Evolutionary conservation across 1,140 invertebrate genomes (phyloP).

Genomic region (Pogonomyrmex californicus): DNA sequence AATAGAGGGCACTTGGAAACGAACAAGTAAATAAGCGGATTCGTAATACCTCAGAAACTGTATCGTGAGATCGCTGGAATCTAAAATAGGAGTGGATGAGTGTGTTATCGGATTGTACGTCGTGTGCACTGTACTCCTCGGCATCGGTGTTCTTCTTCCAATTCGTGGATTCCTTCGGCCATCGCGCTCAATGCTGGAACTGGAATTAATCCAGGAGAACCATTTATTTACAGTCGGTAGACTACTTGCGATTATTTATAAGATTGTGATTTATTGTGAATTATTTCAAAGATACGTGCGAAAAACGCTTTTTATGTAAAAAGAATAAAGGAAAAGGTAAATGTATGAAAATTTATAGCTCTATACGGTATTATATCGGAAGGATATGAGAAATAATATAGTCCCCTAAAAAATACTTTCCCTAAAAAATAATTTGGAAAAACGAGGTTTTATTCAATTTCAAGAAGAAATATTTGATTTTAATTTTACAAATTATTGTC

Average conservation of each 20-base stretch:
- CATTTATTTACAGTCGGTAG: neutral
- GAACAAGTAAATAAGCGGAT: neutral
- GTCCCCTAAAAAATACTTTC: neutral
- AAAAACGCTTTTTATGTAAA: neutral
- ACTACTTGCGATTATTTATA: neutral
- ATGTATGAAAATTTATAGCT: neutral
- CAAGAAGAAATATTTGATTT: conserved; percentile 8
- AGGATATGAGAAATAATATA: neutral
- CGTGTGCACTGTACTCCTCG: conserved; percentile 65
- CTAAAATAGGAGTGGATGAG: conserved; percentile 35
- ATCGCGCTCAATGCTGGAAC: neutral
- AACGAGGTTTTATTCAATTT: neutral
- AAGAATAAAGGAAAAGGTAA: neutral
- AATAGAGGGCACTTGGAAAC: neutral
- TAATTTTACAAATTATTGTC: neutral
- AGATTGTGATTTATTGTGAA: neutral
- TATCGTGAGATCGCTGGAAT: conserved; percentile 61
- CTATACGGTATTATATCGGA: neutral
- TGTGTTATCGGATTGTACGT: conserved; percentile 47
- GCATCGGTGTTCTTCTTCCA: conserved; percentile 43
- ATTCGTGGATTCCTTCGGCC: neutral
- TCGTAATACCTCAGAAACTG: conserved; percentile 63
- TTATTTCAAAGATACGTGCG: neutral
- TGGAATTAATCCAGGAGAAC: neutral
- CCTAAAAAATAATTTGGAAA: neutral